A percentile compares a stretch with the other conserved stretches of the same genome.
These are phyloP conservation scores for Sebastes minor DNA, from an alignment of 2,797 vertebrate genomes.

Conservation along the genomic window DNA sequence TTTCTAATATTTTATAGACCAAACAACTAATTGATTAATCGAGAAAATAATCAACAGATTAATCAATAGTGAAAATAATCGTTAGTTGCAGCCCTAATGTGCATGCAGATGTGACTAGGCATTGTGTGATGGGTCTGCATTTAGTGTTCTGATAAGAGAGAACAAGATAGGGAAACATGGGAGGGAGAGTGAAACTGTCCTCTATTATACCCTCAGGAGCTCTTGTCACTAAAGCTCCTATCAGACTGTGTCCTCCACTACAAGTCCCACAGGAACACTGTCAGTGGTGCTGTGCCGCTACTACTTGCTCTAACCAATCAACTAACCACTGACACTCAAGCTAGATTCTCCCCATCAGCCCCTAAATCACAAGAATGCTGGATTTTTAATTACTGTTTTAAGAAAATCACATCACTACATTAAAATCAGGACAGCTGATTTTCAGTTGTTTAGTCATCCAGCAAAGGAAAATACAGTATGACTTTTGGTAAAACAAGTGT, in stretches of 20 bases:
- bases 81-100: not conserved
- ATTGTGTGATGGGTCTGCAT: not conserved
- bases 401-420: not conserved
- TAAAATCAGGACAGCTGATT: not conserved
- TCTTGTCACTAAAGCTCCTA: constrained; percentile 65
- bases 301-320: constrained; percentile 1
- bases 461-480: not conserved
- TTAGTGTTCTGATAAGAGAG: not conserved
- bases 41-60: no score
- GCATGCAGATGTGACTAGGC: not conserved
- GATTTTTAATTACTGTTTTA: constrained; percentile 15
- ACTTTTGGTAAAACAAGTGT: not conserved
- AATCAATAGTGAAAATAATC: no score
- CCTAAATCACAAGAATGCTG: not conserved
- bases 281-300: constrained; percentile 26
- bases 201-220: constrained; percentile 49
- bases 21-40: no score
- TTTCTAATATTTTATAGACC: no score
- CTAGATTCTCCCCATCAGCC: not conserved
- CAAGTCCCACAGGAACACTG: constrained; percentile 45
- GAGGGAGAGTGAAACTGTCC: constrained; percentile 31
- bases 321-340: not conserved
- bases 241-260: constrained; percentile 44
- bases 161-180: not conserved
- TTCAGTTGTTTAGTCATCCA: not conserved